Evolutionary conservation across 2,888 invertebrate genomes (phyloP).

Genomic region (Caenorhabditis panamensis): DNA sequence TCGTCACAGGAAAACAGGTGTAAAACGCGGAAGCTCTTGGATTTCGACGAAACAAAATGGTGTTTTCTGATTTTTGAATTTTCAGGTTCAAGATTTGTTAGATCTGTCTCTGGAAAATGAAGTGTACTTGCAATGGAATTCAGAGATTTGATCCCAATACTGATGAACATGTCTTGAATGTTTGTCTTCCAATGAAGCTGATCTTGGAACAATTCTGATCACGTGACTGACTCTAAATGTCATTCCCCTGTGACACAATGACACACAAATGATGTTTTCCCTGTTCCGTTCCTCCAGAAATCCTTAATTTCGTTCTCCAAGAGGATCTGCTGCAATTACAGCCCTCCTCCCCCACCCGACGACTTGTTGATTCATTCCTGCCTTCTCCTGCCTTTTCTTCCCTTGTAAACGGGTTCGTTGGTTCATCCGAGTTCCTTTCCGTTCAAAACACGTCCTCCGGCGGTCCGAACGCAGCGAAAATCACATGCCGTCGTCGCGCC

Average conservation of each 20-base stretch:
- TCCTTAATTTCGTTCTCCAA: constrained; percentile 14
- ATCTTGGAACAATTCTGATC: neutral
- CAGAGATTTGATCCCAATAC: no score
- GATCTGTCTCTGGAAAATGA: no score
- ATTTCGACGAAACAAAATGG: no score
- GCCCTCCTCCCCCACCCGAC: neutral
- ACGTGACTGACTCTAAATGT: neutral
- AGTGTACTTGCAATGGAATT: no score
- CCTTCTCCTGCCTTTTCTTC: neutral
- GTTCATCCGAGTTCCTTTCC: constrained; percentile 33
- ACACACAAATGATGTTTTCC: constrained; percentile 1
- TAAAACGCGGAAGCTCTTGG: no score
- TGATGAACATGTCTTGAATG: no score
- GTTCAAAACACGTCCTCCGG: constrained; percentile 42
- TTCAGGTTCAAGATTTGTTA: no score
- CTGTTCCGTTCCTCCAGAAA: constrained; percentile 1
- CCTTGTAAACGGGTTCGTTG: constrained; percentile 20
- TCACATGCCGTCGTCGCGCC: constrained; percentile 33
- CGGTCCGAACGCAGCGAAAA: constrained; percentile 48
- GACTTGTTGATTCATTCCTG: constrained; percentile 30
- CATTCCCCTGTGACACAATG: neutral
- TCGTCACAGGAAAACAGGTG: no score
- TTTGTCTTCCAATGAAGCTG: no score
- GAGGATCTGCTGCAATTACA: constrained; percentile 14
- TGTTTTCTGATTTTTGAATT: no score